Base-by-base conservation (phyloP, 2,888 invertebrate genomes). In the Melangyna quadrimaculata region DNA sequence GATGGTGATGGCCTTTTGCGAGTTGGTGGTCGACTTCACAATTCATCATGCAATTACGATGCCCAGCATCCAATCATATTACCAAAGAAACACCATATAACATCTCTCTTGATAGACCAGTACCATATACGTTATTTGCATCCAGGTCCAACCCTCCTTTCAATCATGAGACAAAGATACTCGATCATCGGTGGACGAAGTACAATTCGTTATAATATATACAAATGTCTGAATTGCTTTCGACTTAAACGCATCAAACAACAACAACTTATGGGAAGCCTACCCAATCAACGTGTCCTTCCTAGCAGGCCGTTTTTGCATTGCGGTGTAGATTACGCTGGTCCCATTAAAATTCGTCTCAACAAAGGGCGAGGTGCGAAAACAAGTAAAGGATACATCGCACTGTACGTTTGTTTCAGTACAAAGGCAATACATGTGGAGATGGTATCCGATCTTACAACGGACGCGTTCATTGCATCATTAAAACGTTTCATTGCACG, bases 261-360 rank as follows among this genome's bases (percentile, higher is more conserved):
- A 57, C 37, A 51, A 22, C 81, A 77, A 51, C 45, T 82, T 17
- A 82, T 77, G 77, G 37, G n/a, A n/a, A n/a, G n/a, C n/a, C n/a
- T n/a, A n/a, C n/a, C n/a, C n/a, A n/a, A n/a, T n/a, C n/a, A n/a
- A n/a, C n/a, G n/a, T n/a, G n/a, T n/a, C n/a, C n/a, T n/a, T n/a
- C n/a, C n/a, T n/a, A n/a, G n/a, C n/a, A n/a, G n/a, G n/a, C n/a
- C n/a, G n/a, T n/a, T n/a, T n/a, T n/a, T n/a, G n/a, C n/a, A n/a
- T n/a, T n/a, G n/a, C n/a, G n/a, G n/a, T n/a, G n/a, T n/a, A n/a
- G n/a, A n/a, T n/a, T n/a, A n/a, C n/a, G n/a, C n/a, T n/a, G n/a
- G n/a, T n/a, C n/a, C n/a, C n/a, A n/a, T n/a, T n/a, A n/a, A n/a
- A n/a, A n/a, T n/a, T n/a, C n/a, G n/a, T n/a, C n/a, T n/a, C n/a